Evolutionary conservation across 2,113 vertebrate genomes (phyloP).

Genomic region (Malurus alboscapulatus): DNA sequence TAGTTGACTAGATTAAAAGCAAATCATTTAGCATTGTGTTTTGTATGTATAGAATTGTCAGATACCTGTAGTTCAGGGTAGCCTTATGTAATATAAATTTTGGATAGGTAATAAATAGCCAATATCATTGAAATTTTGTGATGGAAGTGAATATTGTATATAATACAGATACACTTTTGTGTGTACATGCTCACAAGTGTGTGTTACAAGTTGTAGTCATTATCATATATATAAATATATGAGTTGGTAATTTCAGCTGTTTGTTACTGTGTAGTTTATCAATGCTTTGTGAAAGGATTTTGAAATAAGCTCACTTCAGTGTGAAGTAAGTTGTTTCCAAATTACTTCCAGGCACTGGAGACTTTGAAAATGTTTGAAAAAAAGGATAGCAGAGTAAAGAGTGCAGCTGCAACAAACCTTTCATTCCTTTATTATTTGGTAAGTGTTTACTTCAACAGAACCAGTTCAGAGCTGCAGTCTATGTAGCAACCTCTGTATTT

Average conservation of each 20-base stretch:
- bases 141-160: not conserved
- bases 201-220: not conserved
- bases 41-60: not conserved
- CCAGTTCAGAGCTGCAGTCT: not conserved
- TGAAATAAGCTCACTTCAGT: not conserved
- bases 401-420: slow-evolving; percentile 94
- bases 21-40: not conserved
- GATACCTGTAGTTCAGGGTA: not conserved
- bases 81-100: not conserved
- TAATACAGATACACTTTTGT: not conserved
- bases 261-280: not conserved
- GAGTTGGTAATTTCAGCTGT: not conserved
- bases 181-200: not conserved
- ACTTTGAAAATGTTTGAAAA: slow-evolving; percentile 96
- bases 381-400: slow-evolving; percentile 94
- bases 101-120: not conserved
- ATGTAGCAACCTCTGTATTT: not conserved
- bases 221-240: not conserved
- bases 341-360: slow-evolving; percentile 85
- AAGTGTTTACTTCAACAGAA: slow-evolving; percentile 52
- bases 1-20: not conserved
- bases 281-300: not conserved
- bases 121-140: not conserved
- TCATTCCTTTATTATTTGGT: slow-evolving; percentile 94
- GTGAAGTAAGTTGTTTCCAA: slow-evolving; percentile 14